Percentiles rank a stretch among this genome's conserved stretches.
phyloP scores from a whole-genome alignment of 2,888 invertebrate genomes.

The Stratiomys singularior region DNA sequence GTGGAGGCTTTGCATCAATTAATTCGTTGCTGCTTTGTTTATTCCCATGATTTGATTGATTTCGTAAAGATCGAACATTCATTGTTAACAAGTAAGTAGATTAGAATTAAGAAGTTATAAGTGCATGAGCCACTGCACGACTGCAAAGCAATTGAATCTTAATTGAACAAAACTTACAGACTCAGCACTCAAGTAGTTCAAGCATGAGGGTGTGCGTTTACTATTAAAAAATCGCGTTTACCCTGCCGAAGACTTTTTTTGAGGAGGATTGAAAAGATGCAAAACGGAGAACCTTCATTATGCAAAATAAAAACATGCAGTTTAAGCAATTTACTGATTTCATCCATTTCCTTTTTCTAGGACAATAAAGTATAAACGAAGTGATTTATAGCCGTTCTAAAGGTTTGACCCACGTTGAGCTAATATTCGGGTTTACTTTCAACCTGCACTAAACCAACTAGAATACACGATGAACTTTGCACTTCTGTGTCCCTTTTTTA shows the following conservation, averaged over 20 bases:
- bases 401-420: constrained; percentile 24
- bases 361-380: background rate
- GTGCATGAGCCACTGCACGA: background rate
- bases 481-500: background rate
- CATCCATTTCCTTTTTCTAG: background rate
- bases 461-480: background rate
- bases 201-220: background rate
- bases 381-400: background rate
- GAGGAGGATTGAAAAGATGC: background rate
- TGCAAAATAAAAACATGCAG: background rate
- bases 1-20: background rate
- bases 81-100: constrained; percentile 36
- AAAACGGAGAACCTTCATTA: background rate
- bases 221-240: background rate
- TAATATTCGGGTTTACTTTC: constrained; percentile 16
- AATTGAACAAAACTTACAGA: constrained; percentile 23
- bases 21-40: background rate
- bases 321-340: background rate
- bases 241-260: background rate
- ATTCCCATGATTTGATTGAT: background rate
- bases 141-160: constrained; percentile 22
- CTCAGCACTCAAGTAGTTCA: background rate
- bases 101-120: constrained; percentile 20
- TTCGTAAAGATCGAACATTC: constrained; percentile 1
- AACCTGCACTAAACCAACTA: background rate